Evolutionary conservation across 2,888 invertebrate genomes (phyloP), one percentile per base, ranked within the genome.

Genomic region (Polia nebulosa): DNA sequence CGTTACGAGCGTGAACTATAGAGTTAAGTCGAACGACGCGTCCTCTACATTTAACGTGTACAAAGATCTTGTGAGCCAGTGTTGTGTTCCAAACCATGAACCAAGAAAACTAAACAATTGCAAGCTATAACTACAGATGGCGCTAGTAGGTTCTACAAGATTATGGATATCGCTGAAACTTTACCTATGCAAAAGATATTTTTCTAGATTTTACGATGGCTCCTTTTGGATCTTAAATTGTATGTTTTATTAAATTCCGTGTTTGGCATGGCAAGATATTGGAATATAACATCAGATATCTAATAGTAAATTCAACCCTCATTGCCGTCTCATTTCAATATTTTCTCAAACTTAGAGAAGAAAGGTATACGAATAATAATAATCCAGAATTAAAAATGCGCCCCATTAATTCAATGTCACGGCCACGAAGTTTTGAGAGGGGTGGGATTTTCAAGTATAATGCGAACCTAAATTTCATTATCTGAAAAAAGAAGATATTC

Each of bases 61-160:
- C 20, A 65, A 76, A 71, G 56, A 56, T 57, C 57, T 69, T 51
- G 65, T 51, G 53, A 41, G 27, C 45, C 27, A 60, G 60, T 45
- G 44, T 60, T 59, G 49, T 56, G 56, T 41, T 57, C 51, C n/a
- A 57, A 70, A 64, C 45, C 53, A 20, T 53, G 49, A 45, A 55
- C 58, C 32, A 66, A 70, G 39, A 49, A 72, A 72, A 81, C 73
- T 76, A 27, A 66, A 51, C n/a, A 71, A 53, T 83, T 81, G 8
- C 65, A 45, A 36, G 36, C 39, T 56, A 45, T 34, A 1, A 47
- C 59, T 65, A 78, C 49, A 83, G 82, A 83, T 83, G 82, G 81
- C 83, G 83, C 53, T 81, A 56, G 27, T 47, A 29, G 25, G 51
- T 13, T 57, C 53, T 15, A 9, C 53, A 49, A 59, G 39, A 44